A percentile compares a stretch with the other conserved stretches of the same genome.
phyloP scores from a whole-genome alignment of 2,113 vertebrate genomes.

The Coracopsis vasa region DNA sequence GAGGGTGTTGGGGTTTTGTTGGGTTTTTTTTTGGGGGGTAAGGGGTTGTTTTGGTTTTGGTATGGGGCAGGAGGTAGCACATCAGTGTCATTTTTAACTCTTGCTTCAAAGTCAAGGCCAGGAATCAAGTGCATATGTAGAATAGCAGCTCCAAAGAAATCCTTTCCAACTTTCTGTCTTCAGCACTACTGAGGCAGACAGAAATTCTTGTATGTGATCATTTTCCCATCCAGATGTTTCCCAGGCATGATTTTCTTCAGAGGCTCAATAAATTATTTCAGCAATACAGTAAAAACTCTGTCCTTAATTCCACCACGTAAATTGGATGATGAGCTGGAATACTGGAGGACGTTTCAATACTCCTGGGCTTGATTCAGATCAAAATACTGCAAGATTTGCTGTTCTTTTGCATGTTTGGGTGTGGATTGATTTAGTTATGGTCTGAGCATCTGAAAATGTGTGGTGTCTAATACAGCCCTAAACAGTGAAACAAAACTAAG shows the following conservation, averaged over 20 bases:
- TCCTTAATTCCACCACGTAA: background rate
- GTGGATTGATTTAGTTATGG: background rate
- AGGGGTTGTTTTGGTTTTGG: background rate
- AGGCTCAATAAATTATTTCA: background rate
- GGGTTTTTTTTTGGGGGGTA: background rate
- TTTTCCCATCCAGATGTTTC: background rate
- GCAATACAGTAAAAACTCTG: background rate
- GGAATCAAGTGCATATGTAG: background rate
- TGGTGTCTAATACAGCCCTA: background rate
- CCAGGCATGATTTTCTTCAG: background rate
- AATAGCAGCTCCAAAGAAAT: background rate
- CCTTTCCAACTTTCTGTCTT: background rate
- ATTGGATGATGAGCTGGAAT: background rate
- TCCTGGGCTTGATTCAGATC: background rate
- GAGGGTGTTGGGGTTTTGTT: accelerated
- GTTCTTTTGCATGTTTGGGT: background rate
- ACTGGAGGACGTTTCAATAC: background rate
- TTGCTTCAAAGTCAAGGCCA: background rate
- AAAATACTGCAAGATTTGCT: background rate
- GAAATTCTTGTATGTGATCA: background rate
- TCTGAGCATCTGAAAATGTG: background rate
- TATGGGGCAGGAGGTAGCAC: background rate
- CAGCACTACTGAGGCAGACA: background rate
- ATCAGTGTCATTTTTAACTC: background rate
- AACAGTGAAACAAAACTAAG: background rate